Base-by-base conservation (phyloP, 2,113 vertebrate genomes). In the Callorhinus ursinus region DNA sequence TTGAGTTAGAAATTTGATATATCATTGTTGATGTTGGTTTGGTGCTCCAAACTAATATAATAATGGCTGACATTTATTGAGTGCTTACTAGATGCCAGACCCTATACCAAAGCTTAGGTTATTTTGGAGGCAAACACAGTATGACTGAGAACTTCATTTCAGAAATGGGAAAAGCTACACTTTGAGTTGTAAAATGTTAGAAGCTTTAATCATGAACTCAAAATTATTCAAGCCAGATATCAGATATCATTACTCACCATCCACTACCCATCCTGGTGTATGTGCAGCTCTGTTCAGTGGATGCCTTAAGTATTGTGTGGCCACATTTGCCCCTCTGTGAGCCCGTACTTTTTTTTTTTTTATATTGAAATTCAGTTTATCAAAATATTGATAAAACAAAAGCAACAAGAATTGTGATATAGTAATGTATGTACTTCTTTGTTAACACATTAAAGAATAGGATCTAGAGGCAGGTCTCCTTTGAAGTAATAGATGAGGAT, bases 231-330 rank as follows among this genome's bases (percentile, higher is more conserved):
- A 71, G 18, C n/a, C 16, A 18, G 6, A 21, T 82, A 95, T 92
- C 42, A 90, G 69, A 51, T n/a, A 51, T 26, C 16, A 59, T 21
- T 55, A 95, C 97, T 98, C 97, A 99, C 99, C 98, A 1, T 99
- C 33, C 82, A 98, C 98, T 63, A 97, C 93, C 83, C 98, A 98
- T 96, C 98, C 98, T 92, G 98, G 98, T 82, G 98, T 86, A 46
- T 98, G 98, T 1, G 95, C 77, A 0, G 98, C 98, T 90, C 36
- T 76, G 18, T 95, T 97, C 36, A 19, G 87, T 36, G 26, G 71
- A 10, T 6, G 7, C 28, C 21, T 19, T n/a, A 97, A 81, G 42
- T 53, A 98, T 76, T 19, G 5, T 2, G 67, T 96, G 51, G 49
- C 31, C 53, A 74, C 22, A 5, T 61, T 91, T 15, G 77, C 39